These are phyloP conservation scores for Sciurus carolinensis DNA, from an alignment of 2,797 vertebrate species.

Conservation along the genomic window DNA sequence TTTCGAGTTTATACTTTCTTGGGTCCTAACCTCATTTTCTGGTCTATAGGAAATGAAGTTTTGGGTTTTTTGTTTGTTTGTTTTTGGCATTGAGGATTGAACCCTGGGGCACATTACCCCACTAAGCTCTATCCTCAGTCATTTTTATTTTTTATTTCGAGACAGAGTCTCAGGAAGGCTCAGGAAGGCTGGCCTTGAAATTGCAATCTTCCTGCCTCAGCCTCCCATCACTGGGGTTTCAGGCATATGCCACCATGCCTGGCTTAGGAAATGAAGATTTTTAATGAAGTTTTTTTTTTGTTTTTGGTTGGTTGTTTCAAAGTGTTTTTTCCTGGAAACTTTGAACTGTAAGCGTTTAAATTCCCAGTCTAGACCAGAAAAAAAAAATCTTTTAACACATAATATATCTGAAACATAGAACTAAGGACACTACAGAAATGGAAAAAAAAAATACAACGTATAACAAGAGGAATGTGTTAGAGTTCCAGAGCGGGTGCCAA, in stretches of 20 bases:
- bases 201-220: too few species aligned
- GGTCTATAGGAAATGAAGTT: not conserved
- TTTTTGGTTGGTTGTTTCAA: not conserved
- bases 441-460: not conserved
- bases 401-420: constrained; percentile 41
- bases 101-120: not conserved
- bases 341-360: not conserved
- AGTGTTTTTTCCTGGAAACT: constrained; percentile 33
- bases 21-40: not conserved
- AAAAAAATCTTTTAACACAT: not conserved
- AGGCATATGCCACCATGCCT: too few species aligned
- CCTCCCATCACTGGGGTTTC: too few species aligned
- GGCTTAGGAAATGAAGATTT: constrained; percentile 18
- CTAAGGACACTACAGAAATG: constrained; percentile 37
- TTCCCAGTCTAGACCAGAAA: constrained; percentile 3
- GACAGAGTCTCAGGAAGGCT: too few species aligned
- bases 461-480: constrained; percentile 46
- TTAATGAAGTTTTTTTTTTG: constrained; percentile 1
- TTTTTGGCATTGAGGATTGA: not conserved
- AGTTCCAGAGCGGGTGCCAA: constrained; percentile 24
- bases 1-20: constrained; percentile 10
- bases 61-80: not conserved
- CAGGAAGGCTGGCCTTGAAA: too few species aligned
- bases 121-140: not conserved
- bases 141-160: not conserved